Conservation (phyloP, 2,113 vertebrate genomes). For the Mionectes macconnelli region DNA sequence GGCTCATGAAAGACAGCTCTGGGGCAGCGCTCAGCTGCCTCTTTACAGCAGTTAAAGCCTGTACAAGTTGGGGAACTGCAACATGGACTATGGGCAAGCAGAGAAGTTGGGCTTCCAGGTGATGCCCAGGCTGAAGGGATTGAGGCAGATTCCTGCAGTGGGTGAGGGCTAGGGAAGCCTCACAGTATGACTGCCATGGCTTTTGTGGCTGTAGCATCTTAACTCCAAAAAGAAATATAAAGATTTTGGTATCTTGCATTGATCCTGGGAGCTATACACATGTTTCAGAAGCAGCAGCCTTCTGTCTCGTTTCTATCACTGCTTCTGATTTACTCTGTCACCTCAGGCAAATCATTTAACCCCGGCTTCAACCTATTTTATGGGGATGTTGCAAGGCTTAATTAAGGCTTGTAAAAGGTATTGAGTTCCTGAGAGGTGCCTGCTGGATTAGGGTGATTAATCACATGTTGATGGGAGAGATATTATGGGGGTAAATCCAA, state of each 20-base stretch:
- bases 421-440: conserved; percentile 53
- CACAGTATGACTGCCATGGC: rapidly evolving
- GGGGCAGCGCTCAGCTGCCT: neutral
- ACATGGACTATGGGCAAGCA: rapidly evolving
- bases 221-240: neutral
- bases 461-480: conserved; percentile 46
- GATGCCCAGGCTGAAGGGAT: neutral
- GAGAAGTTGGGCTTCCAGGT: neutral
- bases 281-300: neutral
- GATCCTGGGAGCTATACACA: rapidly evolving
- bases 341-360: conserved; percentile 58
- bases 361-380: conserved; percentile 61
- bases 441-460: conserved; percentile 49
- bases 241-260: neutral
- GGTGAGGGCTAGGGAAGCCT: neutral
- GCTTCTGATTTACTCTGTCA: conserved; percentile 46
- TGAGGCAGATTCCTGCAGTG: neutral
- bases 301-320: neutral
- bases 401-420: conserved; percentile 54
- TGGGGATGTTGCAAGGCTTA: conserved; percentile 57
- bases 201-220: neutral
- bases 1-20: neutral
- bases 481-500: conserved; percentile 10
- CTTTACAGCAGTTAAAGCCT: neutral
- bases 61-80: neutral